Evolutionary conservation across 2,888 invertebrate species (phyloP).

Genomic region (Hydropsyche betteni): DNA sequence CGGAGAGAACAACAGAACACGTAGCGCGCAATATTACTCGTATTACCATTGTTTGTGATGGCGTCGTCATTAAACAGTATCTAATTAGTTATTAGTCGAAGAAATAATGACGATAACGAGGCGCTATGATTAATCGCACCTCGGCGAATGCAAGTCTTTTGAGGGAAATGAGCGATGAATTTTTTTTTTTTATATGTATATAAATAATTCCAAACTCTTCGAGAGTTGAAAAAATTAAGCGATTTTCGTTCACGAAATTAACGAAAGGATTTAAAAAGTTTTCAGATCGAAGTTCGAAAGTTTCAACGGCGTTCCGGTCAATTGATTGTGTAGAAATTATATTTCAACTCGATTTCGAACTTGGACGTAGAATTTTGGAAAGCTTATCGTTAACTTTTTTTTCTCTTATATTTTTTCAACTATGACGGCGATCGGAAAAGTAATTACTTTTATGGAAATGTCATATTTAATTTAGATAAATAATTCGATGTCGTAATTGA

Average conservation of each 20-base stretch:
- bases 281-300: neutral
- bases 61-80: slow-evolving; percentile 22
- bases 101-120: slow-evolving; percentile 24
- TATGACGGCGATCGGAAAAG: no score
- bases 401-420: no score
- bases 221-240: no score
- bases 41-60: slow-evolving; percentile 16
- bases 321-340: slow-evolving; percentile 17
- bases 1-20: neutral
- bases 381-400: no score
- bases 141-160: neutral
- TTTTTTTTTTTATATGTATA: no score
- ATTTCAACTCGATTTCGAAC: neutral
- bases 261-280: slow-evolving; percentile 13
- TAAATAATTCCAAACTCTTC: no score
- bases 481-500: no score
- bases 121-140: slow-evolving; percentile 16
- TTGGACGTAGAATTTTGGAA: no score
- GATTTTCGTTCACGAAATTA: neutral
- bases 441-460: no score
- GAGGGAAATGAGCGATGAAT: no score
- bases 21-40: neutral
- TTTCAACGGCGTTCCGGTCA: slow-evolving; percentile 5
- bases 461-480: no score
- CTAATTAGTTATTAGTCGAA: slow-evolving; percentile 22